Evolutionary conservation across 2,113 vertebrate species (phyloP).

Genomic region (Mungos mungo): DNA sequence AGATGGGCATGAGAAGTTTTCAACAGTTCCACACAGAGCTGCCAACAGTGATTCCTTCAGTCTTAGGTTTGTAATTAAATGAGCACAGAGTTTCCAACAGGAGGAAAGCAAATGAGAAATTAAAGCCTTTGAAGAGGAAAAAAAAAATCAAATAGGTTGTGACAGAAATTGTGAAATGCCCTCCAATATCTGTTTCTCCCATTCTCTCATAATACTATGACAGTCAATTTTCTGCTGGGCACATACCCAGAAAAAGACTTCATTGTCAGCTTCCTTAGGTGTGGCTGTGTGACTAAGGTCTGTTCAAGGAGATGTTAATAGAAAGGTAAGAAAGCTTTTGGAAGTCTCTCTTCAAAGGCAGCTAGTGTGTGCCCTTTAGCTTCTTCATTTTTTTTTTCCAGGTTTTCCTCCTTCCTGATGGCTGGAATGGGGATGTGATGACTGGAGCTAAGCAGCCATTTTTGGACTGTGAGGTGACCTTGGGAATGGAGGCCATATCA

Average conservation of each 20-base stretch:
- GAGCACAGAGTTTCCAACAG: conserved; percentile 72
- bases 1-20: conserved; percentile 53
- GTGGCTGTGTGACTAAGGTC: neutral
- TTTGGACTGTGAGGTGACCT: neutral
- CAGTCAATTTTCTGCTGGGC: neutral
- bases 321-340: neutral
- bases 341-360: neutral
- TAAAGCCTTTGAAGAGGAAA: conserved; percentile 73
- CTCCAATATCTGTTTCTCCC: neutral
- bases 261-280: neutral
- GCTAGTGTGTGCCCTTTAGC: neutral
- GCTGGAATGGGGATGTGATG: neutral
- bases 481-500: neutral
- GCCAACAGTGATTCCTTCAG: neutral
- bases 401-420: neutral
- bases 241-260: neutral
- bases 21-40: conserved; percentile 64
- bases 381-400: neutral
- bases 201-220: neutral
- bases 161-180: neutral
- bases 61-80: conserved; percentile 75
- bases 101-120: conserved; percentile 77
- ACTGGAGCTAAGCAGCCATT: neutral
- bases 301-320: neutral
- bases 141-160: neutral